A percentile compares a stretch with the other conserved stretches of the same genome.
Evolutionary conservation across 2,888 invertebrate genomes (phyloP).

Genomic region (Morpho deidamia): DNA sequence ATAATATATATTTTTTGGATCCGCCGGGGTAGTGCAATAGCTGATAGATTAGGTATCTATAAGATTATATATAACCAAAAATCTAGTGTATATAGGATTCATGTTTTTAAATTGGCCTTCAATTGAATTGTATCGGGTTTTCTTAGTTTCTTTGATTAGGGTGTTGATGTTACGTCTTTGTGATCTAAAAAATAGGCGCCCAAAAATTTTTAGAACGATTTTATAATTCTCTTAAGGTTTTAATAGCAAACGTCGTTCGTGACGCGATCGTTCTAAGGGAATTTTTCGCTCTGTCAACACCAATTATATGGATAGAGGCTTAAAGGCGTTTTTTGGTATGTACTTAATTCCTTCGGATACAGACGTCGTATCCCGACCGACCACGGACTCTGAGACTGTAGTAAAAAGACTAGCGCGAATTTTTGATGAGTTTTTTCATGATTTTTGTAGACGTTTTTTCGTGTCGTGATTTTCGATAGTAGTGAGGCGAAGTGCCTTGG

Average conservation of each 20-base stretch:
- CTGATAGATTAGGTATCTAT: conserved; percentile 51
- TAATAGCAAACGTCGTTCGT: background rate
- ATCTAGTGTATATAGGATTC: conserved; percentile 43
- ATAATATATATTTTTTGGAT: conserved; percentile 53
- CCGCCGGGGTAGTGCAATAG: conserved; percentile 77
- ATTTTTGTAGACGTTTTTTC: conserved; percentile 63
- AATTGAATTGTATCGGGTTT: conserved; percentile 13
- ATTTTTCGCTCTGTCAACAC: background rate
- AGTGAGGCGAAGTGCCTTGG: conserved; percentile 68
- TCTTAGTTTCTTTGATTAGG: background rate
- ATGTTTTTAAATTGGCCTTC: conserved; percentile 43
- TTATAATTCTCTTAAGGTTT: conserved; percentile 8
- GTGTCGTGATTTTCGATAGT: conserved; percentile 60
- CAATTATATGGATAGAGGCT: background rate
- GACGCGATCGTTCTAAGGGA: background rate
- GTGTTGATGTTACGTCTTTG: conserved; percentile 5
- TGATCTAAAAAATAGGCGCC: background rate
- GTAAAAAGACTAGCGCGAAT: conserved; percentile 70
- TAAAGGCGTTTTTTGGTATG: conserved; percentile 24
- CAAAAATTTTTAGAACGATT: conserved; percentile 3
- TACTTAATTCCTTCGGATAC: conserved; percentile 34
- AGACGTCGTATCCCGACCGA: conserved; percentile 66
- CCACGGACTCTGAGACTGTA: conserved; percentile 68
- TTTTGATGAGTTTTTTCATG: conserved; percentile 66
- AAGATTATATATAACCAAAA: conserved; percentile 43